Evolutionary conservation across 2,888 invertebrate species (phyloP).

Genomic region (Ctenicera cuprea): DNA sequence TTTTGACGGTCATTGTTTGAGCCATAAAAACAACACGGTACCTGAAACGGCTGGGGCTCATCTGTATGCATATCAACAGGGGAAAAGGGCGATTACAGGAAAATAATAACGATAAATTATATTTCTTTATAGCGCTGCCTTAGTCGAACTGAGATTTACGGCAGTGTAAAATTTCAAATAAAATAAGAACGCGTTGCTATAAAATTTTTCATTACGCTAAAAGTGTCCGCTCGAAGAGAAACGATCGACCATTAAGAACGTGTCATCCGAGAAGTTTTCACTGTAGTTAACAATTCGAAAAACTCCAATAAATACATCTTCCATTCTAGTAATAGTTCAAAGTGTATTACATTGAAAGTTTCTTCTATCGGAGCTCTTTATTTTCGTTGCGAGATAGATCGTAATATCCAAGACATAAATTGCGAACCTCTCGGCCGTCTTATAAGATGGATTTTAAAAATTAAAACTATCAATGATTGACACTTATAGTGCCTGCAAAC

Average conservation of each 20-base stretch:
- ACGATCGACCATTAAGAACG: slow-evolving; percentile 64
- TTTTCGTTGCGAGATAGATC: background rate
- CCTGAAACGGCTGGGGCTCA: slow-evolving; percentile 22
- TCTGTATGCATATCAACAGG: slow-evolving; percentile 40
- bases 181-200: slow-evolving; percentile 56
- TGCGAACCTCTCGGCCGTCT: background rate
- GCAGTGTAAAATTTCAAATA: slow-evolving; percentile 51
- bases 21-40: slow-evolving; percentile 36
- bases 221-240: slow-evolving; percentile 64
- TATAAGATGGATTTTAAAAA: too few species aligned
- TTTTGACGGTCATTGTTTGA: slow-evolving; percentile 35
- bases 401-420: background rate
- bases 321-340: slow-evolving; percentile 8
- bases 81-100: slow-evolving; percentile 53
- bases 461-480: too few species aligned
- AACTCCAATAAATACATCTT: slow-evolving; percentile 50
- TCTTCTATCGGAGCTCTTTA: background rate
- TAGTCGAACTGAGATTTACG: slow-evolving; percentile 44
- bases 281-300: slow-evolving; percentile 58
- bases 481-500: too few species aligned
- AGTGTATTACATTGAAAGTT: slow-evolving; percentile 8
- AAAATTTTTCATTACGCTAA: slow-evolving; percentile 68
- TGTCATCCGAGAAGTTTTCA: slow-evolving; percentile 63
- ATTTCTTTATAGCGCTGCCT: slow-evolving; percentile 39
- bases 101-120: slow-evolving; percentile 56